Base-by-base conservation (phyloP, 37 sponge, comb jelly and placozoan genomes). In the Bolinopsis microptera region DNA sequence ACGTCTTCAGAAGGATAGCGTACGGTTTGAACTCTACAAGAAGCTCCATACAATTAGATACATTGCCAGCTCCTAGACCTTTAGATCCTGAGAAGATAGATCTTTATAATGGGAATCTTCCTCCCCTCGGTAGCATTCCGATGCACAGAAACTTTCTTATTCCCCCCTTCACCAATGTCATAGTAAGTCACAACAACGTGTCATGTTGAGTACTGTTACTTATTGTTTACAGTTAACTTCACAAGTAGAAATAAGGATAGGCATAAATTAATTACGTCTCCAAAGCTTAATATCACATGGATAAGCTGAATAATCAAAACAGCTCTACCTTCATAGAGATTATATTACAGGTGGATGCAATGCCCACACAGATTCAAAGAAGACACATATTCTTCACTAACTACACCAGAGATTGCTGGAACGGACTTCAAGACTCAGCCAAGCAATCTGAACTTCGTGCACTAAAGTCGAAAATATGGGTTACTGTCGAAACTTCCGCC, bases 311-410 rank as follows among this genome's bases (percentile, higher is more conserved):
- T n/a, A n/a, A n/a, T n/a, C n/a, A n/a, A n/a, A n/a, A n/a, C n/a
- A n/a, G n/a, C n/a, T n/a, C n/a, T n/a, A n/a, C n/a, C n/a, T n/a
- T n/a, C n/a, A n/a, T n/a, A n/a, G n/a, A n/a, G n/a, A n/a, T n/a
- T n/a, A n/a, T n/a, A n/a, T 48, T 48, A 18, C 80, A 77, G 80
- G 80, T 77, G 28, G 80, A 77, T 77, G 80, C 35, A 1, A 77
- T 77, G 80, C 80, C 80, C 28, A 35, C 80, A 3, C 80, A 77
- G 32, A 86, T 39, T 24, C 90, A 86, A 26, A 37, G 61, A 26
- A 86, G 36, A 41, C 90, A 86, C 90, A 86, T 86, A 86, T 86
- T 86, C 26, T 48, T 86, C 1, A 86, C 90, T 23, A 86, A 86
- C 48, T 86, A 86, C 48, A 86, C 90, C n/a, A 38, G 90, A 40